phyloP scores from a whole-genome alignment of 2,797 vertebrate genomes.

The Gambusia yucatana region DNA sequence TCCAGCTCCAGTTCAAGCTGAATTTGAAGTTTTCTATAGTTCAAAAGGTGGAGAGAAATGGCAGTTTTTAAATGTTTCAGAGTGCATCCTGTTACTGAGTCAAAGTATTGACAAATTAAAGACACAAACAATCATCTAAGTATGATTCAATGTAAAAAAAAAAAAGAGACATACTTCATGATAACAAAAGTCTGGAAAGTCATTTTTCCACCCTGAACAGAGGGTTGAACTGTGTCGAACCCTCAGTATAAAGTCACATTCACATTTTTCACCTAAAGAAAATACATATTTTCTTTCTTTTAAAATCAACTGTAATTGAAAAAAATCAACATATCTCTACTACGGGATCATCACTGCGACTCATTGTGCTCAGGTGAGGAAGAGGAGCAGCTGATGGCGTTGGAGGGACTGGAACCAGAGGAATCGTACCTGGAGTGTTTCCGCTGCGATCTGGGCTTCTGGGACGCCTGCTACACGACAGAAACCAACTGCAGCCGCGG shows the following conservation, averaged over 20 bases:
- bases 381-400: slow-evolving; percentile 45
- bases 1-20: background rate
- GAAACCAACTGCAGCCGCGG: slow-evolving; percentile 65
- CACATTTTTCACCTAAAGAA: background rate
- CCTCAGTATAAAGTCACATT: background rate
- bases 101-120: background rate
- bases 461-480: slow-evolving; percentile 75
- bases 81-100: background rate
- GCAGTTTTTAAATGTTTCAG: background rate
- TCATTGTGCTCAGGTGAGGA: slow-evolving; percentile 57
- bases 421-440: slow-evolving; percentile 68
- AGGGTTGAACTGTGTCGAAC: no score
- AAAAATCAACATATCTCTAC: background rate
- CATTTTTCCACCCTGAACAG: background rate
- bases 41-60: background rate
- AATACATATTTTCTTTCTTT: background rate
- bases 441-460: slow-evolving; percentile 78
- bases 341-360: background rate
- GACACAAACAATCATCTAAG: background rate
- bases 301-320: background rate
- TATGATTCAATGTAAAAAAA: background rate
- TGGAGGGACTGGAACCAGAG: slow-evolving; percentile 22
- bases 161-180: background rate
- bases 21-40: background rate
- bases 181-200: background rate